These are phyloP conservation scores for Indicator maculatus DNA, from an alignment of 2,113 vertebrate genomes.

Conservation along the genomic window DNA sequence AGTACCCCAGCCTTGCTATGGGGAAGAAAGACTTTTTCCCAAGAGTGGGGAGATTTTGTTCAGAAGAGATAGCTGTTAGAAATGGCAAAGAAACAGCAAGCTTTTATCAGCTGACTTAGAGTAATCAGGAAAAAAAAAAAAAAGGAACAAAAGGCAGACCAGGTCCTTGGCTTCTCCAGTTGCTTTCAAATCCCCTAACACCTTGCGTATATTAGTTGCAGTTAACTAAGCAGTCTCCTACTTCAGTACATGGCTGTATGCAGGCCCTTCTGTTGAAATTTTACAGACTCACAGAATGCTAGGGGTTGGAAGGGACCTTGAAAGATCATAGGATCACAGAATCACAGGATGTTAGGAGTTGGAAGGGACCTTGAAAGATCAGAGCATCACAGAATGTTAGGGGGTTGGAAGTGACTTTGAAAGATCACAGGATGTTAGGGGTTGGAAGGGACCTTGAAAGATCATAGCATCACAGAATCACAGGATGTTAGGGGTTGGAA, in stretches of 20 bases:
- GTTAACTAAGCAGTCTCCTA: not conserved
- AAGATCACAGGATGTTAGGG: too few relatives aligned
- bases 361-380: too few relatives aligned
- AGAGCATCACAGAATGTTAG: too few relatives aligned
- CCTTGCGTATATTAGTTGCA: not conserved
- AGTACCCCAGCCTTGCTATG: constrained; percentile 50
- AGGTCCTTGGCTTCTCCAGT: not conserved
- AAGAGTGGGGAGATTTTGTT: not conserved
- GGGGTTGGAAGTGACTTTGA: too few relatives aligned
- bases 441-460: too few relatives aligned
- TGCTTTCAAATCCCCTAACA: not conserved
- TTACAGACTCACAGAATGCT: too few relatives aligned
- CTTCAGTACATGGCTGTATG: not conserved
- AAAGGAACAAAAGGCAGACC: not conserved
- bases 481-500: too few relatives aligned
- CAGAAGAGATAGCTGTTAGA: not conserved
- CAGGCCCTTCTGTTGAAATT: not conserved
- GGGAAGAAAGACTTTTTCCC: constrained; percentile 4
- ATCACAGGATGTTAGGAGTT: too few relatives aligned
- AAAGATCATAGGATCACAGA: too few relatives aligned
- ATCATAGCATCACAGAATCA: too few relatives aligned
- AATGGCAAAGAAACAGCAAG: not conserved
- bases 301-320: too few relatives aligned
- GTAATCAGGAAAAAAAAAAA: not conserved
- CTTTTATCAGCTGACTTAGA: not conserved